Percentiles rank a stretch among this genome's conserved stretches.
Conservation (phyloP, 2,113 vertebrate genomes). For the Columba livia region DNA sequence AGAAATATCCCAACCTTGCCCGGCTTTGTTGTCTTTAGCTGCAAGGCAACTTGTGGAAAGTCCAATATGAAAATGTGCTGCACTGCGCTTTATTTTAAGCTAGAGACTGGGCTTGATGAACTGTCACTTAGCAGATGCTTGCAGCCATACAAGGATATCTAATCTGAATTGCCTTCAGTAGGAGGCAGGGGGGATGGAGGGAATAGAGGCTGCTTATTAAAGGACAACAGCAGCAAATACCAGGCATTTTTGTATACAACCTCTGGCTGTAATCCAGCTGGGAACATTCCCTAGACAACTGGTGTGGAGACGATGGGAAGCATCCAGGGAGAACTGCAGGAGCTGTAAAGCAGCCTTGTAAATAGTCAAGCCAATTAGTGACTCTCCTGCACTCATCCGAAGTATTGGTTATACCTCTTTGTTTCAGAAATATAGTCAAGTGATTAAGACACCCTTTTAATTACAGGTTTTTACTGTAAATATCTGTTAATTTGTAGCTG, state of each 20-base stretch:
- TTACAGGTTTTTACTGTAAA: not conserved
- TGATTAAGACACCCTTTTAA: constrained; percentile 5
- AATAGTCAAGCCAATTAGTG: not conserved
- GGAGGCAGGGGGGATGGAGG: not conserved
- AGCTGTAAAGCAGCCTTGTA: not conserved
- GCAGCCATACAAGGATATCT: constrained; percentile 11
- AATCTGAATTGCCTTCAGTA: not conserved
- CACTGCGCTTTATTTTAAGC: not conserved
- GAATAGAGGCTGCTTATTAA: constrained; percentile 30
- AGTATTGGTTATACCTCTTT: not conserved
- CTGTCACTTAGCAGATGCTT: not conserved
- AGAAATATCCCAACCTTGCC: not conserved
- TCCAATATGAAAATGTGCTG: not conserved
- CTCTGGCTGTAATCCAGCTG: constrained; percentile 37
- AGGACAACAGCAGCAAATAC: constrained; percentile 53
- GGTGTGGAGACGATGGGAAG: constrained; percentile 8
- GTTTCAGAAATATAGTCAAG: not conserved
- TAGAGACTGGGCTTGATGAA: not conserved
- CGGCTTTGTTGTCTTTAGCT: not conserved
- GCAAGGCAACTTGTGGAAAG: not conserved
- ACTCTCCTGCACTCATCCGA: not conserved
- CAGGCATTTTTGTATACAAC: constrained; percentile 43
- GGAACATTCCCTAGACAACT: not conserved
- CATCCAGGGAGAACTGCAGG: not conserved
- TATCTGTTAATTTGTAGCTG: constrained; percentile 33